phyloP scores from a whole-genome alignment of 2,113 vertebrate species.

The Brienomyrus brachyistius region DNA sequence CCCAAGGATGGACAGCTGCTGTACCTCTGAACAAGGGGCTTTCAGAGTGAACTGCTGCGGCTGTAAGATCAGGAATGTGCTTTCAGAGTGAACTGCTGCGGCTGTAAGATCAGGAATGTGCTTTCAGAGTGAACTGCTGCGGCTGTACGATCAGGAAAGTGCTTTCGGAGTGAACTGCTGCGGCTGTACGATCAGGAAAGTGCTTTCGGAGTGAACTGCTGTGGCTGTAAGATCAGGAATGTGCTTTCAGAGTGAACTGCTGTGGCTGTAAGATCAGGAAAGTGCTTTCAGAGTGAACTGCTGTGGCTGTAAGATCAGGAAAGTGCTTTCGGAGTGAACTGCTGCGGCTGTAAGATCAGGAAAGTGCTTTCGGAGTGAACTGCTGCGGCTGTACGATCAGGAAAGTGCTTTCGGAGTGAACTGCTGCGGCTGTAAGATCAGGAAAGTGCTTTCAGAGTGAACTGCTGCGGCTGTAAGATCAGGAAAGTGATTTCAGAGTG shows the following conservation, averaged over 20 bases:
- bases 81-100: not conserved
- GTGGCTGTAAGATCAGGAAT: no score
- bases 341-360: not conserved
- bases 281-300: not conserved
- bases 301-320: no score
- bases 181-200: not conserved
- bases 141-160: no score
- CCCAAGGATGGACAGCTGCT: not conserved
- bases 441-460: no score
- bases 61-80: not conserved
- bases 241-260: no score
- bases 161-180: no score
- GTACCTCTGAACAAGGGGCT: not conserved
- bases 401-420: no score
- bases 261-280: not conserved
- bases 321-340: no score
- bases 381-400: no score
- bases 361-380: not conserved
- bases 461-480: no score
- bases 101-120: not conserved
- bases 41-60: not conserved
- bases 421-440: no score
- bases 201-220: not conserved
- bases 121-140: not conserved
- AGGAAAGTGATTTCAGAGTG: no score